A percentile compares a stretch with the other conserved stretches of the same genome.
Conservation (phyloP, 2,888 invertebrate species). For the Metellina segmentata region DNA sequence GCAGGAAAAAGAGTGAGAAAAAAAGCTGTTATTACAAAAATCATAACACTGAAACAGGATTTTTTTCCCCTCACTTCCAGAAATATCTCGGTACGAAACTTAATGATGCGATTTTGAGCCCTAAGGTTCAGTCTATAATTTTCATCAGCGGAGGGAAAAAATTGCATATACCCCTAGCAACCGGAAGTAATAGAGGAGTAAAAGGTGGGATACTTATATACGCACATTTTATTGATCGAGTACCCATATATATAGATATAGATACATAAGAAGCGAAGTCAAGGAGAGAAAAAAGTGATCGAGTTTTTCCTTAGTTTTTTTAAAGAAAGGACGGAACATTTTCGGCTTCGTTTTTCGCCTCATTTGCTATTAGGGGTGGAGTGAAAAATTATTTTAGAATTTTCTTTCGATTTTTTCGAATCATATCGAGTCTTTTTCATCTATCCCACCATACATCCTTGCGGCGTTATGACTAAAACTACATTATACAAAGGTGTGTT, state of each 20-base stretch:
- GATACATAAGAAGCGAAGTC: slow-evolving; percentile 8
- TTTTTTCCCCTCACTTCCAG: slow-evolving; percentile 24
- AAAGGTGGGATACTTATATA: slow-evolving; percentile 28
- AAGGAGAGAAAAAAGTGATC: slow-evolving; percentile 31
- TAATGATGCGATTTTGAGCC: slow-evolving; percentile 64
- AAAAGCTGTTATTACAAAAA: slow-evolving; percentile 63
- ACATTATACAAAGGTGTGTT: too few species aligned
- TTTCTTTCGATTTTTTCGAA: not conserved
- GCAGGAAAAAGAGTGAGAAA: not conserved
- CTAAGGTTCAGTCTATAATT: slow-evolving; percentile 45
- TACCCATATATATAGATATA: slow-evolving; percentile 10
- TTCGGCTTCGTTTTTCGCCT: slow-evolving; percentile 47
- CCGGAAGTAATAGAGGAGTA: slow-evolving; percentile 47
- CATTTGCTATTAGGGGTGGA: slow-evolving; percentile 46
- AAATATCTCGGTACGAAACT: slow-evolving; percentile 56
- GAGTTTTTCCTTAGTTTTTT: slow-evolving; percentile 38
- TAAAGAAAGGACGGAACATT: not conserved
- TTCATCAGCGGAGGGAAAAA: slow-evolving; percentile 19
- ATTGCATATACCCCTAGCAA: slow-evolving; percentile 37
- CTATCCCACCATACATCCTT: too few species aligned
- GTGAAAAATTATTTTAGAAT: slow-evolving; percentile 35
- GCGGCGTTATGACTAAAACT: too few species aligned
- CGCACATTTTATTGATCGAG: slow-evolving; percentile 52
- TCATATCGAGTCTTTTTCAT: too few species aligned
- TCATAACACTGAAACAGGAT: slow-evolving; percentile 43